Evolutionary conservation across 1,140 invertebrate species (phyloP), one percentile per base, ranked within the genome.

Genomic region (Xylocopa sonorina): DNA sequence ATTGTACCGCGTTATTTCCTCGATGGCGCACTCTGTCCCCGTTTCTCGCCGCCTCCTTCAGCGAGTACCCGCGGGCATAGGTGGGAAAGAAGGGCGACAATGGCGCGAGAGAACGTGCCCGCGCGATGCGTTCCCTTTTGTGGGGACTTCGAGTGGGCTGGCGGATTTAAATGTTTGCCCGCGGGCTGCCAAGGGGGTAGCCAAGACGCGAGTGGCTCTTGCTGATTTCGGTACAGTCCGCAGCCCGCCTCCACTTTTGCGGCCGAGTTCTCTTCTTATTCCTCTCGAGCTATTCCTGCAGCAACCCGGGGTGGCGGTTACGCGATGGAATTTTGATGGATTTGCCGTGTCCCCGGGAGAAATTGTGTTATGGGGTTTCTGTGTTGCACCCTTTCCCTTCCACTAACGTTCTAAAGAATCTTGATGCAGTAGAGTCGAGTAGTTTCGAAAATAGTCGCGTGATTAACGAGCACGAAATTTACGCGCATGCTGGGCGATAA

Each of bases 1-100:
- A 88, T 89, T 89, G 86, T 87, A 77, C 69, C 50, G 32, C 72
- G 83, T 86, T 86, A 85, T 86, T 83, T 82, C 67, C 67, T 80
- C 79, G 78, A 68, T 78, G 66, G 63, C 46, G 62, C 60, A 50
- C 51, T 72, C 46, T 21, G 55, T 66, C 48, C 12, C 46, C 50
- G 24, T 29, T 21, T 41, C 38, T 34, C 29, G 34, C 21, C 29
- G 32, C 38, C n/a, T 41, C 27, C 21, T 29, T 55, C 50, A 60
- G 29, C 18, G 21, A 24, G 51, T 21, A 55, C 68, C 62, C 0
- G 16, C 24, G 73, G 67, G 55, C 80, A 69, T 57, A 73, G 67
- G 63, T 72, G 55, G 60, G 34, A 66, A 72, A 72, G 62, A 43
- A 72, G 53, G 67, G 34, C 50, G 57, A 69, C 66, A 34, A 55